These are phyloP conservation scores for Chaenocephalus aceratus DNA, from an alignment of 2,113 vertebrate species.

Conservation along the genomic window DNA sequence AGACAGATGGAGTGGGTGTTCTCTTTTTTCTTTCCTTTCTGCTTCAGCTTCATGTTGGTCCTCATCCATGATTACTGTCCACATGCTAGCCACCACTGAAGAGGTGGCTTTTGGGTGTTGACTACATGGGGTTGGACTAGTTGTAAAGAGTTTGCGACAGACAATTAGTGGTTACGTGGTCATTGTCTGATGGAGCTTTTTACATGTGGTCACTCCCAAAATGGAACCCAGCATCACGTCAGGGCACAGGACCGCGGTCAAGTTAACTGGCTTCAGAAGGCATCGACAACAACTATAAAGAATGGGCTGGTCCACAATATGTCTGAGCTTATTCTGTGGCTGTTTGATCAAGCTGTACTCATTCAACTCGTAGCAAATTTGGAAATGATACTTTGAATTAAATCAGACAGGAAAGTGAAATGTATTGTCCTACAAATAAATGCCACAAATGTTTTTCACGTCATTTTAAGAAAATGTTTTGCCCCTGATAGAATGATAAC, in stretches of 20 bases:
- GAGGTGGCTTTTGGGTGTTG: conserved; percentile 66
- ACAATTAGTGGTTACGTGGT: conserved; percentile 73
- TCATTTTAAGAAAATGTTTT: too few species aligned
- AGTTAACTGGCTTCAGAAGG: conserved; percentile 10
- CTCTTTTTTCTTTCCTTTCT: conserved; percentile 43
- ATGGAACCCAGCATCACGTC: conserved; percentile 53
- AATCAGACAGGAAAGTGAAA: not conserved
- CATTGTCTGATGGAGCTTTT: conserved; percentile 61
- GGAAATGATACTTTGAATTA: conserved; percentile 4
- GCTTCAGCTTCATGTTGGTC: conserved; percentile 45
- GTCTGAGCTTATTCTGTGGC: conserved; percentile 22
- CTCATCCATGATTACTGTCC: conserved; percentile 54
- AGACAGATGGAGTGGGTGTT: conserved; percentile 61
- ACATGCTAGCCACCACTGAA: conserved; percentile 60
- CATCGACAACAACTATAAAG: not conserved
- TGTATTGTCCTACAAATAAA: too few species aligned
- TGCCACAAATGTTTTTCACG: too few species aligned
- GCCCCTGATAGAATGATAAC: too few species aligned
- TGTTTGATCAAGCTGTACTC: not conserved
- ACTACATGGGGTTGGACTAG: conserved; percentile 42
- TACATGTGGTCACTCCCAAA: conserved; percentile 72
- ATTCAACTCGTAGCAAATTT: not conserved
- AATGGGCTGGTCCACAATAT: not conserved
- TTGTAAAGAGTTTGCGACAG: conserved; percentile 57
- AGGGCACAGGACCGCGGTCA: conserved; percentile 7